Evolutionary conservation across 2,888 invertebrate genomes (phyloP).

Genomic region (Ceramica pisi): DNA sequence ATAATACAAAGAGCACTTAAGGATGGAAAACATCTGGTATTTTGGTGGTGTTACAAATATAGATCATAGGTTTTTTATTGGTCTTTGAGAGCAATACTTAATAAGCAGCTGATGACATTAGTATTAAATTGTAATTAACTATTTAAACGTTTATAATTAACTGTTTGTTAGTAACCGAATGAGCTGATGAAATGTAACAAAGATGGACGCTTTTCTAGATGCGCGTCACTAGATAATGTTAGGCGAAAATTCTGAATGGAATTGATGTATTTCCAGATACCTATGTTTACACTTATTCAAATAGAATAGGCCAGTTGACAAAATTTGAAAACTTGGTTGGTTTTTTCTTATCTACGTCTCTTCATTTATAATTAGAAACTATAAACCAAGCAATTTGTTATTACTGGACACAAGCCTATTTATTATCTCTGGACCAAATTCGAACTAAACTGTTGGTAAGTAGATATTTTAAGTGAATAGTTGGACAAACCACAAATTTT

Average conservation of each 20-base stretch:
- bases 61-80: slow-evolving; percentile 50
- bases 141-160: slow-evolving; percentile 27
- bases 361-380: too few relatives aligned
- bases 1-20: slow-evolving; percentile 21
- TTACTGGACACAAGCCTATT: too few relatives aligned
- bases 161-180: slow-evolving; percentile 19
- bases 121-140: slow-evolving; percentile 47
- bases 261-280: too few relatives aligned
- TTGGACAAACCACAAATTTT: too few relatives aligned
- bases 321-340: too few relatives aligned
- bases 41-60: slow-evolving; percentile 44
- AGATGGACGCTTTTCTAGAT: not conserved
- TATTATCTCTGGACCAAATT: not conserved
- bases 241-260: too few relatives aligned
- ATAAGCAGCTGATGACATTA: slow-evolving; percentile 50
- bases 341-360: too few relatives aligned
- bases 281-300: too few relatives aligned
- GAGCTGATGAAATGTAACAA: slow-evolving; percentile 12
- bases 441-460: not conserved
- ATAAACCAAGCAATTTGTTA: too few relatives aligned
- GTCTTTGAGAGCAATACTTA: slow-evolving; percentile 40
- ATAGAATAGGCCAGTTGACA: too few relatives aligned
- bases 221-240: not conserved
- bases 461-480: not conserved
- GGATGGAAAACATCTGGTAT: slow-evolving; percentile 42